Evolutionary conservation across 2,113 vertebrate species (phyloP).

Genomic region (Nothocercus nigrocapillus): DNA sequence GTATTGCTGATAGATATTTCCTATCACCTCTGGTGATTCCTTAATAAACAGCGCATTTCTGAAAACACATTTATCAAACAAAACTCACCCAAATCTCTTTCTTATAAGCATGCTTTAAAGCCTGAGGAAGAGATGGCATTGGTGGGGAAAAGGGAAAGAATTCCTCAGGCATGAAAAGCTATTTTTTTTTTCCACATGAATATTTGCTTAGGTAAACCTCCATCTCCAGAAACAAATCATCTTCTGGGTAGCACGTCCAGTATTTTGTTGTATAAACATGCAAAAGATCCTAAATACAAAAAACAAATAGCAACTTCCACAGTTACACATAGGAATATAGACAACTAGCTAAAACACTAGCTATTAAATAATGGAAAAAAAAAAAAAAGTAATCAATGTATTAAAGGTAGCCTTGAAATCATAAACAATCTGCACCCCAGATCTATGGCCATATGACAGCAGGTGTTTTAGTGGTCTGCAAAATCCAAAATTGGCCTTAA

Average conservation of each 20-base stretch:
- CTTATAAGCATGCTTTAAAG: background rate
- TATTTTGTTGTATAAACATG: background rate
- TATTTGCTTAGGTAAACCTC: background rate
- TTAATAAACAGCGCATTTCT: background rate
- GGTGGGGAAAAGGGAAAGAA: background rate
- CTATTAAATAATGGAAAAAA: background rate
- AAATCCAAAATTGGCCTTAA: background rate
- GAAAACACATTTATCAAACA: background rate
- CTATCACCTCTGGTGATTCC: background rate
- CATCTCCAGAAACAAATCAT: background rate
- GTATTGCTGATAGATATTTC: background rate
- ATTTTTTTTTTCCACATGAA: background rate
- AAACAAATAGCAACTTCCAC: background rate
- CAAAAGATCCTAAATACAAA: background rate
- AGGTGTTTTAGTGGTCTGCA: background rate
- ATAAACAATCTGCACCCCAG: background rate
- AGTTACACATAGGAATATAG: fast-evolving
- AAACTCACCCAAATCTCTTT: background rate
- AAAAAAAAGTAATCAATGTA: background rate
- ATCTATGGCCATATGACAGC: fast-evolving
- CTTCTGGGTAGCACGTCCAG: background rate
- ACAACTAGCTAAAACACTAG: background rate
- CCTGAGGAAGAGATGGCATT: background rate
- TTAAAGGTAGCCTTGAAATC: background rate
- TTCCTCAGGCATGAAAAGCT: background rate